Evolutionary conservation across 2,113 vertebrate species (phyloP).

Genomic region (Oryzias javanicus): DNA sequence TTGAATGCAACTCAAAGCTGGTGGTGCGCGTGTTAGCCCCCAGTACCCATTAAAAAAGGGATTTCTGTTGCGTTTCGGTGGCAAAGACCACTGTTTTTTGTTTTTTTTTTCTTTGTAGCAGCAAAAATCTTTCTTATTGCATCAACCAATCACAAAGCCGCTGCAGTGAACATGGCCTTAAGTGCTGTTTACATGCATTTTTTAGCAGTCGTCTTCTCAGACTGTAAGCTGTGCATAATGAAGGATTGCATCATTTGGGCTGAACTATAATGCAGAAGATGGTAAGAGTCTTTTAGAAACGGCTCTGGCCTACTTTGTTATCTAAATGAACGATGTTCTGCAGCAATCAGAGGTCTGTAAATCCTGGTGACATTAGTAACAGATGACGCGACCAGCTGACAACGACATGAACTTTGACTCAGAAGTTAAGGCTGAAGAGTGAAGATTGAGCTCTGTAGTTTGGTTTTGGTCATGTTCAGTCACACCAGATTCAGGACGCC

Average conservation of each 20-base stretch:
- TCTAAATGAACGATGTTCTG: slow-evolving; percentile 7
- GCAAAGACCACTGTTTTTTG: slow-evolving; percentile 41
- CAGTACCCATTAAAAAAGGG: slow-evolving; percentile 51
- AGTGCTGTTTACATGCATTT: slow-evolving; percentile 58
- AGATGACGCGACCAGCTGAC: slow-evolving; percentile 10
- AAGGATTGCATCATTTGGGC: slow-evolving; percentile 52
- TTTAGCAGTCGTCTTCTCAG: slow-evolving; percentile 29
- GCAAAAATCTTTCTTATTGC: slow-evolving; percentile 36
- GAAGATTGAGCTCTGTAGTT: neutral
- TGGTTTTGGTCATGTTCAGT: too few species aligned
- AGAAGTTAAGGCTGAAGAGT: neutral
- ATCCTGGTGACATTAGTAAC: slow-evolving; percentile 1
- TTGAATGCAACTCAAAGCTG: slow-evolving; percentile 35
- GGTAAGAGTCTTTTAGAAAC: slow-evolving; percentile 24
- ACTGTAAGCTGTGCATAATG: slow-evolving; percentile 42
- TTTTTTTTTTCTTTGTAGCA: neutral
- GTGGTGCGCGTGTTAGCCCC: slow-evolving; percentile 37
- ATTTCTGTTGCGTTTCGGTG: slow-evolving; percentile 59
- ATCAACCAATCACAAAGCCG: slow-evolving; percentile 55
- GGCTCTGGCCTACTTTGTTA: slow-evolving; percentile 44
- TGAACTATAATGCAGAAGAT: slow-evolving; percentile 16
- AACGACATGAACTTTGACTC: slow-evolving; percentile 4
- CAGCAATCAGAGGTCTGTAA: neutral
- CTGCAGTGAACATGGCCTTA: slow-evolving; percentile 24
- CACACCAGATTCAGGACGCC: too few species aligned